These are phyloP conservation scores for Zoanthus sociatus DNA, from an alignment of 92 coral and sea anemone genomes.

Conservation along the genomic window DNA sequence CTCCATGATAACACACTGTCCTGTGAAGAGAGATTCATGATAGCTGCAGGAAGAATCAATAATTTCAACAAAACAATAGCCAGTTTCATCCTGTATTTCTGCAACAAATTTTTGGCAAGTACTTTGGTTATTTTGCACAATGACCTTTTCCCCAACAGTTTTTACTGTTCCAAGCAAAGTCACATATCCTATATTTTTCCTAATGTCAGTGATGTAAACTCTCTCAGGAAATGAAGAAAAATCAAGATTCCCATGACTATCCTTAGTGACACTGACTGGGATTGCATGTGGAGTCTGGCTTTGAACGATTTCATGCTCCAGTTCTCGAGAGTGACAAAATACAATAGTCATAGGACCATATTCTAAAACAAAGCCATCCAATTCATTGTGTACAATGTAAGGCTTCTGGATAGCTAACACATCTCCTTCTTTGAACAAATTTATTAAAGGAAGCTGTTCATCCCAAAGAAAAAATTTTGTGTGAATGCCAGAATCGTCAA, in stretches of 20 bases:
- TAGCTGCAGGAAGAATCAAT: slow-evolving; percentile 64
- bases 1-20: slow-evolving; percentile 89
- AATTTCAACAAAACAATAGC: slow-evolving; percentile 58
- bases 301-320: slow-evolving; percentile 72
- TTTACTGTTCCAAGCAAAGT: slow-evolving; percentile 77
- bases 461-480: slow-evolving; percentile 87
- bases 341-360: slow-evolving; percentile 93
- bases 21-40: slow-evolving; percentile 66
- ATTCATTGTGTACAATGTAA: slow-evolving; percentile 76
- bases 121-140: slow-evolving; percentile 55
- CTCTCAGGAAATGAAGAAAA: slow-evolving; percentile 91
- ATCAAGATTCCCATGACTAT: slow-evolving; percentile 92
- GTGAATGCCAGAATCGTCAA: slow-evolving; percentile 82
- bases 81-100: slow-evolving; percentile 71
- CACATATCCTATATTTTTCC: slow-evolving; percentile 78
- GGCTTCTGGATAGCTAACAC: slow-evolving; percentile 83
- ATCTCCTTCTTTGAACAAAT: slow-evolving; percentile 88
- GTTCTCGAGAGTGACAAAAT: slow-evolving; percentile 71
- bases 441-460: slow-evolving; percentile 84
- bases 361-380: slow-evolving; percentile 81
- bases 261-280: slow-evolving; percentile 83
- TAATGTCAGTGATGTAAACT: slow-evolving; percentile 79
- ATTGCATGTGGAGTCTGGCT: slow-evolving; percentile 80
- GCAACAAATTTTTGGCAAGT: slow-evolving; percentile 70
- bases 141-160: slow-evolving; percentile 55